Conservation (phyloP, 2,797 vertebrate genomes). For the Heliangelus exortis region DNA sequence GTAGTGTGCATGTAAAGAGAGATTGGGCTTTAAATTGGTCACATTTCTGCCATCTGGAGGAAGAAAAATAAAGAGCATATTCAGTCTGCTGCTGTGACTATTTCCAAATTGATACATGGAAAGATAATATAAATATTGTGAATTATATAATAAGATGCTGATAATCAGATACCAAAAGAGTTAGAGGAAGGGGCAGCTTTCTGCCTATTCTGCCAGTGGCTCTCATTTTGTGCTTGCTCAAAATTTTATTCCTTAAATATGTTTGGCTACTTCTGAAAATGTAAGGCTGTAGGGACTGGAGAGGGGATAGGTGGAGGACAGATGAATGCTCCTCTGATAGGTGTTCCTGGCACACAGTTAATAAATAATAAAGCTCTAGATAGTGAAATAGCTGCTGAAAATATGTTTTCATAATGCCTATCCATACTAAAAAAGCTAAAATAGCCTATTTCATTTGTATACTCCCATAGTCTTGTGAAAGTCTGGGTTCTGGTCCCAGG, state of each 20-base stretch:
- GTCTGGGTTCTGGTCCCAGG: background rate
- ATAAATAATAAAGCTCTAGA: background rate
- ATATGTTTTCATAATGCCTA: background rate
- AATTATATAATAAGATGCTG: background rate
- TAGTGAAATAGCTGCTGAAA: background rate
- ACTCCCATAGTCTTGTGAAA: background rate
- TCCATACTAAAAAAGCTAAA: background rate
- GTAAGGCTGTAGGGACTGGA: background rate
- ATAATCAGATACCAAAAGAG: background rate
- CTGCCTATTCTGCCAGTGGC: background rate
- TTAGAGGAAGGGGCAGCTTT: background rate
- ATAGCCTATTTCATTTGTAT: background rate
- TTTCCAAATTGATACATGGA: background rate
- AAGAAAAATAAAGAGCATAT: conserved; percentile 20
- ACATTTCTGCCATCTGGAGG: conserved; percentile 70
- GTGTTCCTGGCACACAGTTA: background rate
- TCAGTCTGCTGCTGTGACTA: background rate
- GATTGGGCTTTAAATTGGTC: conserved; percentile 29
- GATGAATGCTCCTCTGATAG: background rate
- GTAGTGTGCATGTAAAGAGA: background rate
- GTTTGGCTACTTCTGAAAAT: background rate
- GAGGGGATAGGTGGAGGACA: background rate
- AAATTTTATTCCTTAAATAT: background rate
- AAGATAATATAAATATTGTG: background rate
- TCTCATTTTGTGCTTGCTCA: background rate